Evolutionary conservation across 2,113 vertebrate species (phyloP), one percentile per base, ranked within the genome.

Genomic region (Ceyx cyanopectus): DNA sequence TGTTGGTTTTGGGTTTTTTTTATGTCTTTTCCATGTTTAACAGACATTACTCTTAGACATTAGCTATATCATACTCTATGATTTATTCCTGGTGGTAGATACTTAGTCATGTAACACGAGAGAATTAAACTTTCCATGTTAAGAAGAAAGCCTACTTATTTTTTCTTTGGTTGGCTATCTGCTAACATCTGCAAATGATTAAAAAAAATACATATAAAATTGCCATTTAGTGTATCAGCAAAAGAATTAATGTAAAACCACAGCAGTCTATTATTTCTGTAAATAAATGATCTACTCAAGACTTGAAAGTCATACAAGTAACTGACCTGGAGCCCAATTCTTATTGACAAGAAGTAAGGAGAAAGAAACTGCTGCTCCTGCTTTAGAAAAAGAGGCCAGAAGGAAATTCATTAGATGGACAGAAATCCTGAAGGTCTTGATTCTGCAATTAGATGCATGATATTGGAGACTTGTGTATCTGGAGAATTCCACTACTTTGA

Each of bases 371-470:
- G 32, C 63, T 58, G 41, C 70, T 75, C 9, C 15, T 75, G 12
- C 17, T 89, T 82, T 72, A 85, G 58, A 82, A 93, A 95, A 91
- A 1, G 8, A 92, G 75, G 73, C 78, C 57, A 51, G 24, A 62
- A 45, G 22, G 43, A 92, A 93, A 92, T 83, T 77, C 61, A 75
- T 86, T 78, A 89, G 43, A 63, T 23, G 66, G 70, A 89, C 54
- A 85, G 70, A 87, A 89, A 69, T 87, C 34, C 67, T 92, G 45
- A 87, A 79, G 34, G 32, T 32, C 41, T 66, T 1, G 0, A 7
- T n/a, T 61, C 50, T 87, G 45, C 46, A 62, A 69, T 92, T 89
- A 92, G 54, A 54, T 37, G 19, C 4, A 51, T 51, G 41, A 50
- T 61, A 66, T 15, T 57, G 60, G 45, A 92, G 29, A 12, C 2